These are phyloP conservation scores for Drosophila kuntzei DNA, from an alignment of 2,888 invertebrate species.

Conservation along the genomic window DNA sequence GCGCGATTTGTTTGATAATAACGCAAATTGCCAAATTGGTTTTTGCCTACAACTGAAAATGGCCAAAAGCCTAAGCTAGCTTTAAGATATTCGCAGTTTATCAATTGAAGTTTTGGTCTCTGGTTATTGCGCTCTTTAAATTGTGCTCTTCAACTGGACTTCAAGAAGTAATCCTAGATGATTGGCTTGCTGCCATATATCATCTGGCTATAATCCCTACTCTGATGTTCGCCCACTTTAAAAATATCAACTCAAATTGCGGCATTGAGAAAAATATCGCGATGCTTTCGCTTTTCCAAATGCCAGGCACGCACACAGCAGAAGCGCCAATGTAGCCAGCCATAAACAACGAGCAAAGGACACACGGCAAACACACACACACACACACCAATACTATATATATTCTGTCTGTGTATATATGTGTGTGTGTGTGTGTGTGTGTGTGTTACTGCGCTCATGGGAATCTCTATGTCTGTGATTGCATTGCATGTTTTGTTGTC, in stretches of 20 bases:
- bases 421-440: slow-evolving; percentile 19
- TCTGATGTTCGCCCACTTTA: slow-evolving; percentile 55
- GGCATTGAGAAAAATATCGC: slow-evolving; percentile 68
- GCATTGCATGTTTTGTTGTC: slow-evolving; percentile 69
- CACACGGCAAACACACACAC: slow-evolving; percentile 44
- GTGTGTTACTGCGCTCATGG: slow-evolving; percentile 55
- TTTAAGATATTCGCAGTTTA: not conserved
- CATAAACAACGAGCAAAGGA: slow-evolving; percentile 71
- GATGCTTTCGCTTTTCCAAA: slow-evolving; percentile 66
- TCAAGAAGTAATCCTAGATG: slow-evolving; percentile 31
- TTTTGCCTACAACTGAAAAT: not conserved
- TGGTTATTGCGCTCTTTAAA: not conserved
- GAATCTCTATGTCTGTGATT: slow-evolving; percentile 79
- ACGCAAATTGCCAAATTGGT: slow-evolving; percentile 15
- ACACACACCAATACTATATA: slow-evolving; percentile 18
- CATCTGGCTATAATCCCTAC: slow-evolving; percentile 37
- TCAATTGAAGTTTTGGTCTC: not conserved
- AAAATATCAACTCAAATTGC: slow-evolving; percentile 77
- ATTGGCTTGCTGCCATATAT: slow-evolving; percentile 33
- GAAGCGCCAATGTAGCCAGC: slow-evolving; percentile 65
- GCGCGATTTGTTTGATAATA: slow-evolving; percentile 17
- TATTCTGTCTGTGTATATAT: too few species aligned
- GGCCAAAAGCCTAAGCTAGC: not conserved
- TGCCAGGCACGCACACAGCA: slow-evolving; percentile 70
- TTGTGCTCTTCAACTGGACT: slow-evolving; percentile 10